These are phyloP conservation scores for Drosophila funebris DNA, from an alignment of 1,140 invertebrate species.

Conservation along the genomic window DNA sequence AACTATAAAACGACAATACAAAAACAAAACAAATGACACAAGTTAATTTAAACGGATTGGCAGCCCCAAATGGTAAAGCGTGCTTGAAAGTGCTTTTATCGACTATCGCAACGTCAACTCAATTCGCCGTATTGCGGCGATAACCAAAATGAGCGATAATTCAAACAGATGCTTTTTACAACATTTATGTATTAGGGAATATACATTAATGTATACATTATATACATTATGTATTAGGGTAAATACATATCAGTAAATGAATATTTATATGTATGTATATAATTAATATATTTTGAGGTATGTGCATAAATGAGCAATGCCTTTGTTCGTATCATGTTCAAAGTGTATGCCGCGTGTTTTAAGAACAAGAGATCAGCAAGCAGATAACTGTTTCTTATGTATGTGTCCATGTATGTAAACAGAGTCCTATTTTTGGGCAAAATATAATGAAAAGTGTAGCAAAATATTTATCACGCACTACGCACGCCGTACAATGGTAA, in stretches of 20 bases:
- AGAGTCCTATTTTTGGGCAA: not conserved
- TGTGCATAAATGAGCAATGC: conserved; percentile 33
- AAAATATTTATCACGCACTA: conserved; percentile 82
- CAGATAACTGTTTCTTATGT: conserved; percentile 17
- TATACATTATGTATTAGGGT: too few species aligned
- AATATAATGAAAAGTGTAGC: conserved; percentile 73
- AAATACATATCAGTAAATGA: too few species aligned
- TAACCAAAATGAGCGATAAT: not conserved
- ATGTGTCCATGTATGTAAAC: not conserved
- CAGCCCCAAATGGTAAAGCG: not conserved
- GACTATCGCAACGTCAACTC: not conserved
- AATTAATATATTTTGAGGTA: not conserved
- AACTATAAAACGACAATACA: conserved; percentile 26
- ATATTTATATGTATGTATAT: not conserved
- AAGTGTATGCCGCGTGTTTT: conserved; percentile 36
- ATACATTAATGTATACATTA: too few species aligned
- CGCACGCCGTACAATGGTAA: conserved; percentile 77
- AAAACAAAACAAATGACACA: conserved; percentile 40
- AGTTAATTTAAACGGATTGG: conserved; percentile 14
- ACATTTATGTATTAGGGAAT: too few species aligned
- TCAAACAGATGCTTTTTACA: too few species aligned
- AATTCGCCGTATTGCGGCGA: not conserved
- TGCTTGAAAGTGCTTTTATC: not conserved
- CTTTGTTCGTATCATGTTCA: conserved; percentile 6
- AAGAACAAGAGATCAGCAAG: conserved; percentile 23